Base-by-base conservation (phyloP, 2,113 vertebrate genomes). In the Ciconia stormi region DNA sequence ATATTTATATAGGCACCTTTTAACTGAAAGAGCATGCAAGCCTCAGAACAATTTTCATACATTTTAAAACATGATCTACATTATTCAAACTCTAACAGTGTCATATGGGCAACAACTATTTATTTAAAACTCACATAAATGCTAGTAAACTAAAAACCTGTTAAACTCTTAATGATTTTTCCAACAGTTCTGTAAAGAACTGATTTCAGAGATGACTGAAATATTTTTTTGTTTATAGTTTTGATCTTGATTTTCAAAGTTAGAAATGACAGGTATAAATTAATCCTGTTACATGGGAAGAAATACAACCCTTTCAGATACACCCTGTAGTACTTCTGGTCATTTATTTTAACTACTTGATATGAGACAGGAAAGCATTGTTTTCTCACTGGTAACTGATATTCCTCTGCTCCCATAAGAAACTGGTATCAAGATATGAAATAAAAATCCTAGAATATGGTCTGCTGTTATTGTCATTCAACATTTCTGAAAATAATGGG, bases 291-390 rank as follows among this genome's bases (percentile, higher is more conserved):
- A 53, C 7, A 29, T 5, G 19, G 11, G 56, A 89, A 79, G 25
- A 89, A 89, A 55, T 16, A 55, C 13, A 91, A 6, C 23, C 30
- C 61, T 62, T 88, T 77, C 89, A 83, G 21, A 27, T 7, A 29
- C 3, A 47, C 5, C 13, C 2, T 1, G 9, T 6, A 66, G 10
- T 46, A 63, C 8, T 21, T 30, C 10, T 7, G 8, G 16, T 66
- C 21, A 82, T 42, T 87, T 82, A 59, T 63, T 93, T 87, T 49
- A 95, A 87, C 13, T 12, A 62, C 20, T 63, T 47, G 32, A 62
- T 34, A 23, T 1, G 11, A 81, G 30, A 74, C 20, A 59, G 9
- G 14, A 74, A 63, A 61, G 40, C 25, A 73, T 30, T 53, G 5
- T 66, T 78, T 81, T 40, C 46, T 81, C 22, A 19, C 30, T 63